A percentile compares a stretch with the other conserved stretches of the same genome.
Evolutionary conservation across 2,113 vertebrate species (phyloP).

Genomic region (Aldabrachelys gigantea): DNA sequence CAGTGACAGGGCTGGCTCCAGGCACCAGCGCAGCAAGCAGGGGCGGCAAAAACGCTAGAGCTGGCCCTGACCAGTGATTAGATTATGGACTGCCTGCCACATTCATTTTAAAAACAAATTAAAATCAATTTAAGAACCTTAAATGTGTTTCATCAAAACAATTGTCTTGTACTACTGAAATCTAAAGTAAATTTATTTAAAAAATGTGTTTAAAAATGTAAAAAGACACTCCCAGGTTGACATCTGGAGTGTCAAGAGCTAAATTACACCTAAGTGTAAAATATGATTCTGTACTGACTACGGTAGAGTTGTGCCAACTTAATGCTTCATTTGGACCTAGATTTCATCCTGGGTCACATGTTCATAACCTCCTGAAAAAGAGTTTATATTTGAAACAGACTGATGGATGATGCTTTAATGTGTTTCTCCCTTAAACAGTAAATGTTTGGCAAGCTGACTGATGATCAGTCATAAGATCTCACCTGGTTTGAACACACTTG

Average conservation of each 20-base stretch:
- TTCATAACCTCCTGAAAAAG: slow-evolving; percentile 6
- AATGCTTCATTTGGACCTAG: not conserved
- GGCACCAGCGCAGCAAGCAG: no score
- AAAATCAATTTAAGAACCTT: not conserved
- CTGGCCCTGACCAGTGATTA: not conserved
- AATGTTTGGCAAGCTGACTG: not conserved
- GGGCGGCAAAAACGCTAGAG: no score
- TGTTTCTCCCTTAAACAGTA: slow-evolving; percentile 7
- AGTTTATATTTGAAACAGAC: not conserved
- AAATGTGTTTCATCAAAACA: not conserved
- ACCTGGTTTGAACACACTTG: slow-evolving; percentile 1
- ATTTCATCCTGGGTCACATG: not conserved
- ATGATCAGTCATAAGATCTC: slow-evolving; percentile 19
- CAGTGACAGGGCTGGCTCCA: no score
- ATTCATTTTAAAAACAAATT: not conserved
- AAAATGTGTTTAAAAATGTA: not conserved
- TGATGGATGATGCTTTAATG: not conserved
- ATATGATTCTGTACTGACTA: not conserved
- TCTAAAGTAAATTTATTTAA: not conserved
- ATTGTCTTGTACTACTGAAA: not conserved
- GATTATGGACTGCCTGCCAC: not conserved
- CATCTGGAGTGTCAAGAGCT: not conserved
- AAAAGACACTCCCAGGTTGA: not conserved
- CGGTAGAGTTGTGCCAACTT: not conserved
- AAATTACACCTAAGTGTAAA: not conserved